Conservation (phyloP, 1,140 invertebrate genomes). For the Drosophila mayri region DNA sequence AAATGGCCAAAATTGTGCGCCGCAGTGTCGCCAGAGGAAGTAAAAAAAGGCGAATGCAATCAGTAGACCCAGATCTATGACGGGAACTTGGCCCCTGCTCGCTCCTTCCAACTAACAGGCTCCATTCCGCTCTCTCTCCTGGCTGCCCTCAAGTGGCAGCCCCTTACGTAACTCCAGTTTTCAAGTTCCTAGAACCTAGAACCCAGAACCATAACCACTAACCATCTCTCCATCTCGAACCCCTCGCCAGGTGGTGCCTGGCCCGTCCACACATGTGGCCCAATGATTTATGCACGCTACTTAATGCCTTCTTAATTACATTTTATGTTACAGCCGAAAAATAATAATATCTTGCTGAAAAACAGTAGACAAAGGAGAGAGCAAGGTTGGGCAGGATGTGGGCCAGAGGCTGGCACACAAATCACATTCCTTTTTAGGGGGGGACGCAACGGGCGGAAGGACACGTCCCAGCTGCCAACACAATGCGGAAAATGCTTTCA, state of each 20-base stretch:
- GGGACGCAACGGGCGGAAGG: constrained; percentile 11
- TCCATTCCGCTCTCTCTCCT: neutral
- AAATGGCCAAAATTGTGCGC: constrained; percentile 68
- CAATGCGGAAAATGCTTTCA: constrained; percentile 62
- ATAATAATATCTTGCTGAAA: constrained; percentile 63
- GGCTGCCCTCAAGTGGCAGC: neutral
- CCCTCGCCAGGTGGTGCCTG: constrained; percentile 28
- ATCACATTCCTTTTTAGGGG: constrained; percentile 47
- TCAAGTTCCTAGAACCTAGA: neutral
- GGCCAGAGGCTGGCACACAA: constrained; percentile 47
- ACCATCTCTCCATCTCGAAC: constrained; percentile 7
- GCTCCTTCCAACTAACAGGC: constrained; percentile 4
- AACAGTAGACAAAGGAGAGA: constrained; percentile 38
- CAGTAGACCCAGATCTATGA: constrained; percentile 71
- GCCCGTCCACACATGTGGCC: constrained; percentile 39
- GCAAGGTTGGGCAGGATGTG: constrained; percentile 9
- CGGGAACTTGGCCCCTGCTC: constrained; percentile 15
- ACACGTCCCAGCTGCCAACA: constrained; percentile 55
- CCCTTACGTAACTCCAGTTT: constrained; percentile 24
- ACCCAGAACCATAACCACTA: constrained; percentile 1
- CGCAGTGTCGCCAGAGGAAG: constrained; percentile 53
- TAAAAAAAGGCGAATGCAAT: constrained; percentile 60
- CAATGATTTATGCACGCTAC: constrained; percentile 76
- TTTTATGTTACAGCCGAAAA: constrained; percentile 65
- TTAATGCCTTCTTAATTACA: constrained; percentile 82